Conservation (phyloP, 30 jellyfish, hydroid and myxozoan species). For the Hydractinia symbiolongicarpus region DNA sequence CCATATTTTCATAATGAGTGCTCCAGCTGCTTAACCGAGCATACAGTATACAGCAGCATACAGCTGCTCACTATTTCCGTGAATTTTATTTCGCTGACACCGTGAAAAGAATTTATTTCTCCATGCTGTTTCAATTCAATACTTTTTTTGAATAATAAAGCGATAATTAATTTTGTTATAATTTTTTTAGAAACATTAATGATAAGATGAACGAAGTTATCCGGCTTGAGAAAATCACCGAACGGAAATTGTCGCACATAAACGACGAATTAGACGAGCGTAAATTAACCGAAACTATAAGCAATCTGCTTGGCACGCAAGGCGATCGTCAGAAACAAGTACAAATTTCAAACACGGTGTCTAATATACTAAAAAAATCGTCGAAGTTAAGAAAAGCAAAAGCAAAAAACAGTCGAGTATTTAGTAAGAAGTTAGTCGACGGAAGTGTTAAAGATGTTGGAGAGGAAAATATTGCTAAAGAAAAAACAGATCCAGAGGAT, state of each 20-base stretch:
- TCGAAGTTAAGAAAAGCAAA: constrained; percentile 5
- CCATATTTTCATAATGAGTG: too few species aligned
- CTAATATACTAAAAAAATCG: neutral
- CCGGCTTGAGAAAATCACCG: neutral
- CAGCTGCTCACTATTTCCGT: too few species aligned
- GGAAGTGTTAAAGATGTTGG: neutral
- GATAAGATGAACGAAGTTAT: constrained; percentile 28
- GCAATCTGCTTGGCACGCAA: constrained; percentile 9
- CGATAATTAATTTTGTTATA: too few species aligned
- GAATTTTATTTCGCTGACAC: too few species aligned
- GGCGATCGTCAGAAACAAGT: neutral
- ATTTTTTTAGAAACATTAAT: constrained; percentile 25
- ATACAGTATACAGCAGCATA: too few species aligned
- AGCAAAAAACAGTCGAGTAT: neutral
- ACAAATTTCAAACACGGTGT: neutral
- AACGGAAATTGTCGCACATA: neutral
- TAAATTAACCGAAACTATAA: constrained; percentile 13
- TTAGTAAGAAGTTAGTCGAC: neutral
- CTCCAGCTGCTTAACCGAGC: too few species aligned
- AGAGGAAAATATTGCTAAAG: neutral
- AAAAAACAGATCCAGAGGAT: neutral
- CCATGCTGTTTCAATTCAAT: too few species aligned
- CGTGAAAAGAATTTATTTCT: too few species aligned
- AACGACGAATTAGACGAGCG: neutral
- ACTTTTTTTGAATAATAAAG: too few species aligned